A percentile compares a stretch with the other conserved stretches of the same genome.
These are phyloP conservation scores for Phania funesta DNA, from an alignment of 2,888 invertebrate genomes.

Conservation along the genomic window DNA sequence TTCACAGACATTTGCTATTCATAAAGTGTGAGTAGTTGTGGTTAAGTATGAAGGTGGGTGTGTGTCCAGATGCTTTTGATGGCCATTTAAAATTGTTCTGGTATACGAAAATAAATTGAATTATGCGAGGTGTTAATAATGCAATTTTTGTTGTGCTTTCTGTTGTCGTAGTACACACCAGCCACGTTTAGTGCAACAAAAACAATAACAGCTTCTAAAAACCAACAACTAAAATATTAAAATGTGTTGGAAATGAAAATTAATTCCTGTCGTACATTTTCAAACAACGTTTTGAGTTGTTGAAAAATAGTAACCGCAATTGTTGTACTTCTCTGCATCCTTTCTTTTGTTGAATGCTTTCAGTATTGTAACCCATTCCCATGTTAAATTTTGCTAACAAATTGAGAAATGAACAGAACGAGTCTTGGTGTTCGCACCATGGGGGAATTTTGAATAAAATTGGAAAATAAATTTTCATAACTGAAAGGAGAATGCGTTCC, in stretches of 20 bases:
- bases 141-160: conserved; percentile 18
- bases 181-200: neutral
- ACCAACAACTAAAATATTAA: conserved; percentile 10
- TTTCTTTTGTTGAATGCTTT: neutral
- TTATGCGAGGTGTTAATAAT: conserved; percentile 64
- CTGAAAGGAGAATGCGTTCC: neutral
- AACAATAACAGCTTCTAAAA: neutral
- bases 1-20: neutral
- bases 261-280: conserved; percentile 14
- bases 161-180: conserved; percentile 1
- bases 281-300: conserved; percentile 14
- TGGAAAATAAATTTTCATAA: neutral
- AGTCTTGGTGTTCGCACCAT: neutral
- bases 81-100: conserved; percentile 47
- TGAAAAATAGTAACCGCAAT: neutral
- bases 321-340: neutral
- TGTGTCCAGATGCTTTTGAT: neutral
- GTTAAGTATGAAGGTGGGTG: neutral
- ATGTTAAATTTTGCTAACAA: neutral
- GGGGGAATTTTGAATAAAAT: neutral
- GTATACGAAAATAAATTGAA: conserved; percentile 44
- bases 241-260: conserved; percentile 25
- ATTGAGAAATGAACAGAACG: neutral
- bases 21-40: neutral
- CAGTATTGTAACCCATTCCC: neutral